Conservation (phyloP, 2,888 invertebrate species). For the Hipparchia semele region DNA sequence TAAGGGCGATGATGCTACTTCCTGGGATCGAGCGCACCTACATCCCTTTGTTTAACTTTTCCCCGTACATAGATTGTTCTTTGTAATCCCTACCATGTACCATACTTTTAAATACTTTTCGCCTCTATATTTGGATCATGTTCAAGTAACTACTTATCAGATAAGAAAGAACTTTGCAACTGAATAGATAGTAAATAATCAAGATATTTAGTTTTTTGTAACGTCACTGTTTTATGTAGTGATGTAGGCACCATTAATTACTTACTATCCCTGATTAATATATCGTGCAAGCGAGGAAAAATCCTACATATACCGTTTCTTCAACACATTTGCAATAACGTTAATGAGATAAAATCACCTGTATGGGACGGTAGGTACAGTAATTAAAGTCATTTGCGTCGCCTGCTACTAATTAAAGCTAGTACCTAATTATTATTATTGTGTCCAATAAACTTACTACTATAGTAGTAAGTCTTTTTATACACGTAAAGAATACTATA, state of each 20-base stretch:
- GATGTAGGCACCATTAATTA: neutral
- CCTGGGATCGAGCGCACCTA: neutral
- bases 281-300: constrained; percentile 4
- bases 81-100: neutral
- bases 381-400: constrained; percentile 26
- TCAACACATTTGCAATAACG: constrained; percentile 9
- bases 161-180: neutral
- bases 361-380: neutral
- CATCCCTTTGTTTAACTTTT: neutral
- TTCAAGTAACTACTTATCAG: too few relatives aligned
- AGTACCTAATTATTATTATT: too few relatives aligned
- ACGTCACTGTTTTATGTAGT: neutral
- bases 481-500: too few relatives aligned
- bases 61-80: neutral
- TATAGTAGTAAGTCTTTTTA: too few relatives aligned
- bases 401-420: neutral
- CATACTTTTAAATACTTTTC: neutral
- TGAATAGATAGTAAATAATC: neutral
- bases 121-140: too few relatives aligned
- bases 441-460: neutral
- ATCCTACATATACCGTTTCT: constrained; percentile 10
- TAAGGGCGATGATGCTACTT: neutral
- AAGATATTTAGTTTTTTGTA: neutral
- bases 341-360: constrained; percentile 16
- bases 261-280: constrained; percentile 4